A percentile compares a stretch with the other conserved stretches of the same genome.
These are phyloP conservation scores for Anguilla anguilla DNA, from an alignment of 2,797 vertebrate genomes.

Conservation along the genomic window DNA sequence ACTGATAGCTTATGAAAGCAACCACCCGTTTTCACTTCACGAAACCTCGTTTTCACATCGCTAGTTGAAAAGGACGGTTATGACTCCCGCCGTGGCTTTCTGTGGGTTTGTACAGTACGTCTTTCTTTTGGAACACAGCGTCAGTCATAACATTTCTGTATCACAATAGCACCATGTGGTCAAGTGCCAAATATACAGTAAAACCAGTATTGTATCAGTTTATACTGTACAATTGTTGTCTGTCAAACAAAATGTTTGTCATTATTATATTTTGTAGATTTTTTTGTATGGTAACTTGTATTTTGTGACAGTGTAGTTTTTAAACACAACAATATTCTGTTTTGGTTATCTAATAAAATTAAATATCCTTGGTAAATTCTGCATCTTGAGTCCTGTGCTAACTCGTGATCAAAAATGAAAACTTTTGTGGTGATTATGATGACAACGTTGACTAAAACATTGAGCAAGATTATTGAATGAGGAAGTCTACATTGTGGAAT, in stretches of 20 bases:
- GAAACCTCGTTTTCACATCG: neutral
- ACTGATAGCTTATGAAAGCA: neutral
- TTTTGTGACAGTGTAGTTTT: conserved; percentile 80
- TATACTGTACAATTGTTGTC: conserved; percentile 78
- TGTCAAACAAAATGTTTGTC: conserved; percentile 80
- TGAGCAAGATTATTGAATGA: neutral
- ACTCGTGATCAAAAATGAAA: neutral
- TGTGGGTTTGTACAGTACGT: neutral
- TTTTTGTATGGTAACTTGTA: conserved; percentile 81
- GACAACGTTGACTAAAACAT: neutral
- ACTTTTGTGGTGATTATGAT: neutral
- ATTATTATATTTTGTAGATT: conserved; percentile 82
- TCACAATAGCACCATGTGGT: conserved; percentile 76
- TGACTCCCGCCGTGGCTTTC: conserved; percentile 24
- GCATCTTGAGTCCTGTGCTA: neutral
- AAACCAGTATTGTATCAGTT: conserved; percentile 81
- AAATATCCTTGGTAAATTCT: conserved; percentile 46
- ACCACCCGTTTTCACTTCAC: neutral
- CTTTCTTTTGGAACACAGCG: conserved; percentile 42
- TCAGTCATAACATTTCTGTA: conserved; percentile 51
- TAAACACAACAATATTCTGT: conserved; percentile 65
- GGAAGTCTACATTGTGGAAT: too few relatives aligned
- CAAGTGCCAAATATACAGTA: conserved; percentile 83
- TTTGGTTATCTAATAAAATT: conserved; percentile 71
- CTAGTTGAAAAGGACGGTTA: neutral